Evolutionary conservation across 2,797 vertebrate genomes (phyloP).

Genomic region (Coregonus ussuriensis): DNA sequence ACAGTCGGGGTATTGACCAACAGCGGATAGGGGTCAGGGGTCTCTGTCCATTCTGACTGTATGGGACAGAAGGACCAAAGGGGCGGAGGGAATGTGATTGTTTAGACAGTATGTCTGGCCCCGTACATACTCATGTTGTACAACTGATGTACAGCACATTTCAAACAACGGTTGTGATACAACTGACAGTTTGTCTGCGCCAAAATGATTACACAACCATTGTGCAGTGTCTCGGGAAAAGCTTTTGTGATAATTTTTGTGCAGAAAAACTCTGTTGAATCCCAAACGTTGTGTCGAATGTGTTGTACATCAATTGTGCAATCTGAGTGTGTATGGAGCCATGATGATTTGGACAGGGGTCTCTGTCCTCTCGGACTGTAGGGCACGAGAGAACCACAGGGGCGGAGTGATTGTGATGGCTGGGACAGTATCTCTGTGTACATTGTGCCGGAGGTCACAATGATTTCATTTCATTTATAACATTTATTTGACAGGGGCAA

Average conservation of each 20-base stretch:
- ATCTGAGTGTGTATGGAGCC: background rate
- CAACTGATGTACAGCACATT: background rate
- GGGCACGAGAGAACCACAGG: slow-evolving; percentile 11
- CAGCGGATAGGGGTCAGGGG: slow-evolving; percentile 28
- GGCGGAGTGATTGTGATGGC: slow-evolving; percentile 30
- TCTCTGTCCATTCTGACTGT: slow-evolving; percentile 25
- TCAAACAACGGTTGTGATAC: background rate
- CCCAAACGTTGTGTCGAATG: background rate
- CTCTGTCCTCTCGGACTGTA: slow-evolving; percentile 18
- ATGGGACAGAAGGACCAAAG: slow-evolving; percentile 4
- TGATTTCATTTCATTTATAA: no score
- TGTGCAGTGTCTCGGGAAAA: no score
- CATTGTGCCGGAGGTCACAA: background rate
- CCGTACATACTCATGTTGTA: background rate
- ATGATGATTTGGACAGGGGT: slow-evolving; percentile 32
- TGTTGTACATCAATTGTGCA: background rate
- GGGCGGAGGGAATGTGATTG: slow-evolving; percentile 32
- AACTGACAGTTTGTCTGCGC: background rate
- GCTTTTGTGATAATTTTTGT: background rate
- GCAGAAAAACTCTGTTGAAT: background rate
- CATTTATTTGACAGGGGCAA: no score
- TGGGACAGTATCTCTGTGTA: slow-evolving; percentile 26
- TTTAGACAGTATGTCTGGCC: slow-evolving; percentile 33
- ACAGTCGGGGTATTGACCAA: slow-evolving; percentile 31
- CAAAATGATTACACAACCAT: background rate